These are phyloP conservation scores for Spisula solida DNA, from an alignment of 2,888 invertebrate genomes.

Conservation along the genomic window DNA sequence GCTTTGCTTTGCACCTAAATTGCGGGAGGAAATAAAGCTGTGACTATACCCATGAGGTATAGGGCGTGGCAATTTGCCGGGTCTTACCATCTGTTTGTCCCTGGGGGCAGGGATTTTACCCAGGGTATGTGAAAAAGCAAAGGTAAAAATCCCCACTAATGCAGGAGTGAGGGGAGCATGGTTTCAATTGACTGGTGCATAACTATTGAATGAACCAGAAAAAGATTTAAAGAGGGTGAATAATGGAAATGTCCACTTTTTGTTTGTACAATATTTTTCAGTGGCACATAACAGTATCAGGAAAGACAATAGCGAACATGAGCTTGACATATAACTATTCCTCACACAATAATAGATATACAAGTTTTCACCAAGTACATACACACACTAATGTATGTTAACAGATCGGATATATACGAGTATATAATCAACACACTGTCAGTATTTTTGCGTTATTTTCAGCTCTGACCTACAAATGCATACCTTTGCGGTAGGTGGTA, in stretches of 20 bases:
- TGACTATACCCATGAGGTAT: too few species aligned
- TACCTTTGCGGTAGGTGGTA: conserved; percentile 52
- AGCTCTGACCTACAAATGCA: conserved; percentile 43
- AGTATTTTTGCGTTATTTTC: conserved; percentile 25
- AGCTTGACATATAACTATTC: neutral
- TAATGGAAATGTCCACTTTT: neutral
- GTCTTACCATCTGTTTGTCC: too few species aligned
- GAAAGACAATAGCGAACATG: neutral
- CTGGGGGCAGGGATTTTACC: too few species aligned
- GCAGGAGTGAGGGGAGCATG: too few species aligned
- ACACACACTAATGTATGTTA: neutral
- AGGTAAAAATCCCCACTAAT: too few species aligned
- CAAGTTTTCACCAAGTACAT: neutral
- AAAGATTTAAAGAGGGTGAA: neutral
- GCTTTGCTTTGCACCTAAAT: too few species aligned
- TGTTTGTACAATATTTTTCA: neutral
- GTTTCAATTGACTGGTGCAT: too few species aligned
- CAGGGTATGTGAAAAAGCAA: too few species aligned
- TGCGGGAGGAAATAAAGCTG: too few species aligned
- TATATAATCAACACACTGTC: conserved; percentile 13
- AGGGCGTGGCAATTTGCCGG: too few species aligned
- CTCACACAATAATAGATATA: neutral
- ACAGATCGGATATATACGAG: neutral
- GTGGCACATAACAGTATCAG: neutral
- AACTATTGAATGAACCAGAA: too few species aligned